Evolutionary conservation across 2,888 invertebrate genomes (phyloP), one percentile per base, ranked within the genome.

Genomic region (Caenorhabditis virilis): DNA sequence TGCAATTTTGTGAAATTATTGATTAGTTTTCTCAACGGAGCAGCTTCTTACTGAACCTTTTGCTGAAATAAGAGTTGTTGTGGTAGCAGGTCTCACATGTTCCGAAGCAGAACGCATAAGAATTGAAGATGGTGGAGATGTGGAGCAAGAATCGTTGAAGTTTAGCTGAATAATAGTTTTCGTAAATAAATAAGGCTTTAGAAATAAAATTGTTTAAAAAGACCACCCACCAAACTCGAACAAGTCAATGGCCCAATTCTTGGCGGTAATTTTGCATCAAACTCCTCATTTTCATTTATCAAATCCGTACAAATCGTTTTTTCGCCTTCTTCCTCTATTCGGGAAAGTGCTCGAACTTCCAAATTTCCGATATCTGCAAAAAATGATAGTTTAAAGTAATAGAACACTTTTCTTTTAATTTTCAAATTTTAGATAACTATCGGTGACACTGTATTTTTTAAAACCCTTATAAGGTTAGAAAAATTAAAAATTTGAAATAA

Each of bases 241-340:
- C 59, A 65, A 16, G 48, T 41, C 25, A 47, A 50, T 16, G 67
- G 67, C 11, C 61, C 61, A 35, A 67, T 62, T 42, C 46, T 55
- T 18, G 67, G 67, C 9, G 67, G 67, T 55, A 67, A 54, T 51
- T 50, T 26, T 4, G 61, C 57, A 26, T 58, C 58, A 2, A 62
- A n/a, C 4, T 35, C 51, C 16, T 61, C 61, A 42, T 43, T 47
- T 13, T 52, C 49, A 27, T 27, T n/a, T n/a, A 5, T 15, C 5
- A 36, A 13, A 23, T 54, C 56, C 27, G 26, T 51, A 2, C 20
- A 15, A 6, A 41, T 15, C 9, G 49, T 30, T n/a, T 26, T 43
- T 27, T 52, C 73, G 46, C 65, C 69, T 42, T 73, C 73, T 52
- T 73, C 73, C 27, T 73, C 73, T 23, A 73, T 73, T 27, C 69